Conservation (phyloP, 2,113 vertebrate genomes). For the Larimichthys crocea region DNA sequence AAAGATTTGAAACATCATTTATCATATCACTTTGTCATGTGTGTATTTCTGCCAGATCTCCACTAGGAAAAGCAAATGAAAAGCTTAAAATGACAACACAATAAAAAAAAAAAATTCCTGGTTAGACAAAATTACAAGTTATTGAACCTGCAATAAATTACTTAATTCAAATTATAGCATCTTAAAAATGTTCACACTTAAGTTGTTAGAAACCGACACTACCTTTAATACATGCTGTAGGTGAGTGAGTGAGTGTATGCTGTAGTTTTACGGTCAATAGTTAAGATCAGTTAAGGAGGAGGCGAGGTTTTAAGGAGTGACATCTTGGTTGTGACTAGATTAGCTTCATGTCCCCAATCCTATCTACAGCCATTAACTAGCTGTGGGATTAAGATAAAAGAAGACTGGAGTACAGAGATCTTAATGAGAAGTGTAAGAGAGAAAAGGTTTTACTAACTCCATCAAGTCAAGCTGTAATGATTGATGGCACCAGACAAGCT, state of each 20-base stretch:
- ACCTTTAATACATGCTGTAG: background rate
- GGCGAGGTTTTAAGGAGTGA: background rate
- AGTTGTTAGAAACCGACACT: background rate
- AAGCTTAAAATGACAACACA: too few species aligned
- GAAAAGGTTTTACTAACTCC: background rate
- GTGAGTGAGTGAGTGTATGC: background rate
- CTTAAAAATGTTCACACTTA: too few species aligned
- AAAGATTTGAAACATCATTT: too few species aligned
- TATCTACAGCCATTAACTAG: slow-evolving; percentile 23
- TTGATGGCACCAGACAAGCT: background rate
- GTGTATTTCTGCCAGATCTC: too few species aligned
- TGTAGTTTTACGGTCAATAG: background rate
- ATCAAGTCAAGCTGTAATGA: background rate
- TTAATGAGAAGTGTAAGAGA: slow-evolving; percentile 16
- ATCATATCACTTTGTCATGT: too few species aligned
- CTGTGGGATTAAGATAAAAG: slow-evolving; percentile 36
- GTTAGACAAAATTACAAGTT: too few species aligned
- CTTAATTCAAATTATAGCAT: too few species aligned
- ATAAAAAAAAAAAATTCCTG: too few species aligned
- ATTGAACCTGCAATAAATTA: too few species aligned
- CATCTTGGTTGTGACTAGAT: slow-evolving; percentile 34
- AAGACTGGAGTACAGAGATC: slow-evolving; percentile 16
- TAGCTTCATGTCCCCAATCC: slow-evolving; percentile 35
- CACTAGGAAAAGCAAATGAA: too few species aligned
- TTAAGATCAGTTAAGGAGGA: background rate